Evolutionary conservation across 2,797 vertebrate species (phyloP).

Genomic region (Eremophila alpestris): DNA sequence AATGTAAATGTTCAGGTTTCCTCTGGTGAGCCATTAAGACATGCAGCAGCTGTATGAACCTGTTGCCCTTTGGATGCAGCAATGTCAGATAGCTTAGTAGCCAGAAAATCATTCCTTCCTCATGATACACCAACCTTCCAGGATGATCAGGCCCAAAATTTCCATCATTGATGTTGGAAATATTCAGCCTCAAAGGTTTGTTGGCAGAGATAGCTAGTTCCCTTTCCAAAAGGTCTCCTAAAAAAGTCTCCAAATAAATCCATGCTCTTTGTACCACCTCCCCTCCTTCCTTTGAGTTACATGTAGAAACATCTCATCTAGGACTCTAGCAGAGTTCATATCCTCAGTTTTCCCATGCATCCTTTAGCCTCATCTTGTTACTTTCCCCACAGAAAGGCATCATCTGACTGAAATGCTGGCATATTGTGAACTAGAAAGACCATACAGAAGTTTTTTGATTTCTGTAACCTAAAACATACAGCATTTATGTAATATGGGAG

Average conservation of each 20-base stretch:
- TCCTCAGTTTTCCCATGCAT: not conserved
- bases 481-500: not conserved
- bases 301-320: not conserved
- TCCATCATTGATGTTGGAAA: not conserved
- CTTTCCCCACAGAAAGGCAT: not conserved
- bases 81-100: not conserved
- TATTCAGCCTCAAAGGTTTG: not conserved
- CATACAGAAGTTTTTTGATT: not conserved
- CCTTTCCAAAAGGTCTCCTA: not conserved
- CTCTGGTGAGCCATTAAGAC: not conserved
- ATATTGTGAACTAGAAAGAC: not conserved
- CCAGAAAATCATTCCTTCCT: not conserved
- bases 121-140: not conserved
- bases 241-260: not conserved
- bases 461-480: not conserved
- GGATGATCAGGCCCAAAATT: not conserved
- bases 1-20: not conserved
- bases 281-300: not conserved
- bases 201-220: not conserved
- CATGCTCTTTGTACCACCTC: not conserved
- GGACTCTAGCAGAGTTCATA: not conserved
- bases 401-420: not conserved
- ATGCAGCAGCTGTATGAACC: not conserved
- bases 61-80: not conserved
- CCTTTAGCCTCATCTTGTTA: not conserved